These are phyloP conservation scores for Rhinatrema bivittatum DNA, from an alignment of 2,797 vertebrate genomes.

Conservation along the genomic window DNA sequence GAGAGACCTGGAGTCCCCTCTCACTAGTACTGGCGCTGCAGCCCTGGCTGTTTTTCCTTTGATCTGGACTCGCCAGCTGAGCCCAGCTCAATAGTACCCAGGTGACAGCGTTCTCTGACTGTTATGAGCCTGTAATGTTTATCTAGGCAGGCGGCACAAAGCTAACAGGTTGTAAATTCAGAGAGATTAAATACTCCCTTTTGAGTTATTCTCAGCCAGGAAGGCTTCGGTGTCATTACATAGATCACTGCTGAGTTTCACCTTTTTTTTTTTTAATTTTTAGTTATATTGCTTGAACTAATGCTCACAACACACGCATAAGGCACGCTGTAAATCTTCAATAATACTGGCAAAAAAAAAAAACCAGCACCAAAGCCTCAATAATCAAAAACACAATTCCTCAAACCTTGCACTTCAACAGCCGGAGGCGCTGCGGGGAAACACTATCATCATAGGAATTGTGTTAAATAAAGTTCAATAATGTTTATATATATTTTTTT, in stretches of 20 bases:
- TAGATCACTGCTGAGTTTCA: too few relatives aligned
- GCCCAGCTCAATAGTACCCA: conserved; percentile 14
- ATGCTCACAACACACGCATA: not conserved
- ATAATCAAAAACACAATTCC: too few relatives aligned
- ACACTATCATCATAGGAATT: too few relatives aligned
- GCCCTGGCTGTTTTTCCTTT: not conserved
- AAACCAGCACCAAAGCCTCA: too few relatives aligned
- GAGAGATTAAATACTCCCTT: conserved; percentile 14
- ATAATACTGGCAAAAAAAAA: too few relatives aligned
- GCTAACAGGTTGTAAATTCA: conserved; percentile 36
- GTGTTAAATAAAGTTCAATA: too few relatives aligned
- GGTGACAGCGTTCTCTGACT: conserved; percentile 10
- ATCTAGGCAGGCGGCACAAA: conserved; percentile 26
- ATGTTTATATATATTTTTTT: too few relatives aligned
- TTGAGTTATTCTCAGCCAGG: conserved; percentile 10
- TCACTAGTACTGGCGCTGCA: not conserved
- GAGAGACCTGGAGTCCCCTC: not conserved
- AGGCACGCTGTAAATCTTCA: too few relatives aligned
- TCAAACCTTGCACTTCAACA: too few relatives aligned
- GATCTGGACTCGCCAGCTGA: conserved; percentile 1
- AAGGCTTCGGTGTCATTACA: conserved; percentile 6
- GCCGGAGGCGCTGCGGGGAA: too few relatives aligned
- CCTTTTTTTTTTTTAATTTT: not conserved
- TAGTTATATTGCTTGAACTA: not conserved
- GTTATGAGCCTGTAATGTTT: conserved; percentile 17